Evolutionary conservation across 2,888 invertebrate species (phyloP).

Genomic region (Cryptocephalus primarius): DNA sequence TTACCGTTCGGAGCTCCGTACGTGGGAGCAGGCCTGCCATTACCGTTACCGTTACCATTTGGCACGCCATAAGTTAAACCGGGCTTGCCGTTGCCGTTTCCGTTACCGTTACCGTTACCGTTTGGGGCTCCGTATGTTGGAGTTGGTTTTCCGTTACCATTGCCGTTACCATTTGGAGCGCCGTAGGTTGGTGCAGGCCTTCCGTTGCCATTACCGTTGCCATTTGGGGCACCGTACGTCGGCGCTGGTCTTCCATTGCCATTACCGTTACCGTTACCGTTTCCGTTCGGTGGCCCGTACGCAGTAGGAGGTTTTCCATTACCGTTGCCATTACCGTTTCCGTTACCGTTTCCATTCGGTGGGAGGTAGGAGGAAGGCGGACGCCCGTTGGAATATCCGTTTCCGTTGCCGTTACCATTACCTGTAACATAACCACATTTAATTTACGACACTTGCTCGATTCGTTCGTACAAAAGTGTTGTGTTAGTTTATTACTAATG

Average conservation of each 20-base stretch:
- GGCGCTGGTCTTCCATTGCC: constrained; percentile 11
- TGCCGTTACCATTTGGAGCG: constrained; percentile 9
- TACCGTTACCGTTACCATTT: constrained; percentile 8
- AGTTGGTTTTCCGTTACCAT: constrained; percentile 20
- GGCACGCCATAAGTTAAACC: constrained; percentile 1
- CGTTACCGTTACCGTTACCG: constrained; percentile 6
- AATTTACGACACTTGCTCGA: too few species aligned
- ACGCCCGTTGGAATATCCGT: constrained; percentile 7
- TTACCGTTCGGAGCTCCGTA: constrained; percentile 6
- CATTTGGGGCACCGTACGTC: not conserved
- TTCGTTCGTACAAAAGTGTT: too few species aligned
- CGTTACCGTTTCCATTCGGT: constrained; percentile 3
- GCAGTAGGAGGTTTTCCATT: constrained; percentile 5
- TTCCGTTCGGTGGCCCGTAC: constrained; percentile 12
- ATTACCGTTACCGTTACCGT: constrained; percentile 13
- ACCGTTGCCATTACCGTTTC: constrained; percentile 18
- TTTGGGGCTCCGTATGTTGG: constrained; percentile 21
- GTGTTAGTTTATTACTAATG: too few species aligned
- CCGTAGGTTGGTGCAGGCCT: constrained; percentile 11
- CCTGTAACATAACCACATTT: not conserved
- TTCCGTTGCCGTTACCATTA: constrained; percentile 9
- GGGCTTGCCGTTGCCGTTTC: constrained; percentile 5
- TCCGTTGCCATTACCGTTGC: constrained; percentile 12
- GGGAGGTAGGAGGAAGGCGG: constrained; percentile 10
- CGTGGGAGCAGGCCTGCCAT: constrained; percentile 3